These are phyloP conservation scores for Lutraria lutraria DNA, from an alignment of 2,888 invertebrate genomes.

Conservation along the genomic window DNA sequence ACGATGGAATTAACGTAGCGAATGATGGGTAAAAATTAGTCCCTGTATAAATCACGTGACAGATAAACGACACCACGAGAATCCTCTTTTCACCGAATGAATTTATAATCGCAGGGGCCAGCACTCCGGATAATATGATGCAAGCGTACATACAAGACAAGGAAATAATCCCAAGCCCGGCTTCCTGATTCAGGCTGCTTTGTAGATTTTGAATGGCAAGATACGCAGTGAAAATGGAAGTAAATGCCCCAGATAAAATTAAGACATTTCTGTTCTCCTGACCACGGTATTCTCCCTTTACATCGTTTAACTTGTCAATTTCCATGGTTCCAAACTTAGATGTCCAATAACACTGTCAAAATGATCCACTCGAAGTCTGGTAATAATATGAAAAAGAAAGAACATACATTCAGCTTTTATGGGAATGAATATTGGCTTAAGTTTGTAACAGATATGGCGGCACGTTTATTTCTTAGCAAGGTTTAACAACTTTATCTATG, in stretches of 20 bases:
- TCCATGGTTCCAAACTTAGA: not conserved
- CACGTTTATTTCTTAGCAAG: no score
- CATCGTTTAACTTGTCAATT: not conserved
- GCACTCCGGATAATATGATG: constrained; percentile 82
- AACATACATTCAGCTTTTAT: not conserved
- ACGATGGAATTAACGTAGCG: constrained; percentile 79
- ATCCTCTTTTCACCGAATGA: constrained; percentile 80
- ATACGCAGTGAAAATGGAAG: constrained; percentile 82
- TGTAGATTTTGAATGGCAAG: constrained; percentile 83
- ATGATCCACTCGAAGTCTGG: no score
- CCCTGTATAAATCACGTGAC: constrained; percentile 80
- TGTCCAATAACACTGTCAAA: not conserved
- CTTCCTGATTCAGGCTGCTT: constrained; percentile 81
- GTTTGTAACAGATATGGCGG: no score
- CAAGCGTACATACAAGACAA: constrained; percentile 81
- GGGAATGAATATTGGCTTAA: not conserved
- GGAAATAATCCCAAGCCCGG: constrained; percentile 79
- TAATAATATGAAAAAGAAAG: no score
- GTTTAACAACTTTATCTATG: no score
- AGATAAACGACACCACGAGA: constrained; percentile 77
- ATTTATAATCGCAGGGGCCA: constrained; percentile 81
- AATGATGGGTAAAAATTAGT: constrained; percentile 83
- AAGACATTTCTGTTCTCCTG: constrained; percentile 50
- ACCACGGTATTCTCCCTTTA: not conserved
- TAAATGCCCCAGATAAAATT: constrained; percentile 79